phyloP scores from a whole-genome alignment of 2,113 vertebrate genomes.

The Saguinus imperator region DNA sequence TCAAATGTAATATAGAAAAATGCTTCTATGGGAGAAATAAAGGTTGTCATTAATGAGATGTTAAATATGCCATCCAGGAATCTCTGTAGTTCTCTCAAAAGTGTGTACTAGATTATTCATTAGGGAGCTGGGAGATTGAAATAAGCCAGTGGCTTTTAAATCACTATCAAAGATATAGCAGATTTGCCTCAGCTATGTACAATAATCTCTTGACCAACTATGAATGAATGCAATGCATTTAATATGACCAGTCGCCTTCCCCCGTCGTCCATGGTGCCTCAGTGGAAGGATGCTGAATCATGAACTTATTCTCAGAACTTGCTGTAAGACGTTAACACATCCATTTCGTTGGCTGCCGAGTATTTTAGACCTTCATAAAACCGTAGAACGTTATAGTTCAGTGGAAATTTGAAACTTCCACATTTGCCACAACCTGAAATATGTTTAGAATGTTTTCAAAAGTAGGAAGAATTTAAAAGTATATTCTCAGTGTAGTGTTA shows the following conservation, averaged over 20 bases:
- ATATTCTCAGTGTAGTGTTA: neutral
- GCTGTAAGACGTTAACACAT: too few species aligned
- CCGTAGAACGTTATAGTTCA: neutral
- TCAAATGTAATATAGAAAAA: neutral
- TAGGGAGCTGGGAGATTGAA: neutral
- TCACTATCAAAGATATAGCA: neutral
- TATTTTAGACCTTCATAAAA: neutral
- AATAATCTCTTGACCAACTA: neutral
- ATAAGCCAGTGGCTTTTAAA: neutral
- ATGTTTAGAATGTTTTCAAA: neutral
- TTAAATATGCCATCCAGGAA: neutral
- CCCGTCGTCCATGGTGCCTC: neutral
- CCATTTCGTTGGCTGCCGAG: too few species aligned
- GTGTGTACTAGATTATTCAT: neutral
- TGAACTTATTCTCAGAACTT: neutral
- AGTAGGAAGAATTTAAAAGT: neutral
- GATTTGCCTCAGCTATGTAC: neutral
- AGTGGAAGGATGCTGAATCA: neutral
- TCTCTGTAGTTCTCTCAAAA: neutral
- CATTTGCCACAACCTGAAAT: neutral
- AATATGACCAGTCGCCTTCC: neutral
- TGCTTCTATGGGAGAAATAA: neutral
- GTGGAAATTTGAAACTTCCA: neutral
- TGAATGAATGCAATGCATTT: neutral
- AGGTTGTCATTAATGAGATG: neutral